These are phyloP conservation scores for Caenorhabditis angaria DNA, from an alignment of 2,888 invertebrate species.

Conservation along the genomic window DNA sequence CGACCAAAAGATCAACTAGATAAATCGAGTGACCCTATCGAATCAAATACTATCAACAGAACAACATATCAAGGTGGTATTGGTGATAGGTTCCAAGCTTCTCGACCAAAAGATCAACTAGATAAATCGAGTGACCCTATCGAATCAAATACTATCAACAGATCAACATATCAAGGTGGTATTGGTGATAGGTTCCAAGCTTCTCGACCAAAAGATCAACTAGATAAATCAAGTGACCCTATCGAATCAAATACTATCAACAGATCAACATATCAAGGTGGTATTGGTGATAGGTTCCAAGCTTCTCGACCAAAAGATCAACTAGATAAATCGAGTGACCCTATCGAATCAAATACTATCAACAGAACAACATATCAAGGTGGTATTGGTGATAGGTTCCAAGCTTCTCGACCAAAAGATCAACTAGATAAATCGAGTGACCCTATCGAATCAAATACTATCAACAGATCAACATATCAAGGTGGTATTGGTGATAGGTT, in stretches of 20 bases:
- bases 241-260: conserved; percentile 17
- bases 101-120: conserved; percentile 23
- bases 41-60: conserved; percentile 26
- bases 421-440: conserved; percentile 14
- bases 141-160: conserved; percentile 24
- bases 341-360: conserved; percentile 16
- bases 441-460: conserved; percentile 13
- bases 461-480: conserved; percentile 23
- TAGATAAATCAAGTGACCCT: conserved; percentile 13
- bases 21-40: conserved; percentile 21
- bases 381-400: conserved; percentile 14
- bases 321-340: conserved; percentile 13
- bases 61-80: conserved; percentile 28
- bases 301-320: conserved; percentile 14
- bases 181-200: conserved; percentile 22
- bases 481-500: conserved; percentile 18
- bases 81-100: conserved; percentile 22
- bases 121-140: conserved; percentile 23
- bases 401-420: conserved; percentile 21
- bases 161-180: conserved; percentile 26
- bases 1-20: conserved; percentile 29
- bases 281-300: conserved; percentile 15
- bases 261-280: conserved; percentile 19
- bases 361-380: conserved; percentile 22
- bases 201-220: conserved; percentile 16